Conservation (phyloP, 2,888 invertebrate genomes). For the Tolmerus cingulatus region DNA sequence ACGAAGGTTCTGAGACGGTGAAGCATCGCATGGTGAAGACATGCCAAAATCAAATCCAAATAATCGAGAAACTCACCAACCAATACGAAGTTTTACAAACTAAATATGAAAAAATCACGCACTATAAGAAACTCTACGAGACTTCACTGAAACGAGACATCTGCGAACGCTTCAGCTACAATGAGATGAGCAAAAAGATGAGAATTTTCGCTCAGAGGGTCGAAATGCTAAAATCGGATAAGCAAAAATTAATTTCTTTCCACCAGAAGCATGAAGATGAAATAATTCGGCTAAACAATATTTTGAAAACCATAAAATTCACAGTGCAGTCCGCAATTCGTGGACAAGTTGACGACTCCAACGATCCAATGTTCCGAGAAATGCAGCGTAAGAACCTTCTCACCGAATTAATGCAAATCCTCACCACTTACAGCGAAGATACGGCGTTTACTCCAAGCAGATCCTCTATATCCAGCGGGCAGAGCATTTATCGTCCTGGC, state of each 20-base stretch:
- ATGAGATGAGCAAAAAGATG: constrained; percentile 64
- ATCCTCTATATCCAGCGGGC: constrained; percentile 56
- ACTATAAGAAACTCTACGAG: constrained; percentile 62
- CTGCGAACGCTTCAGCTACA: constrained; percentile 61
- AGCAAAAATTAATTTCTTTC: constrained; percentile 53
- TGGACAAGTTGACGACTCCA: constrained; percentile 53
- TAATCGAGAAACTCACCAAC: constrained; percentile 70
- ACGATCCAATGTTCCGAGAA: constrained; percentile 65
- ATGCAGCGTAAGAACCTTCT: constrained; percentile 68
- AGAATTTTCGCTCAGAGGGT: constrained; percentile 62
- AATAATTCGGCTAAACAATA: constrained; percentile 64
- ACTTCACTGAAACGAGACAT: constrained; percentile 62
- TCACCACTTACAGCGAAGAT: constrained; percentile 55
- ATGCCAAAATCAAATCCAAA: constrained; percentile 68
- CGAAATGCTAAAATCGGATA: constrained; percentile 56
- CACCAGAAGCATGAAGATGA: constrained; percentile 67
- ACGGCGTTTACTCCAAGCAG: constrained; percentile 57
- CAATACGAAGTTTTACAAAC: constrained; percentile 67
- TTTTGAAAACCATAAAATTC: constrained; percentile 70
- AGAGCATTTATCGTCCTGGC: constrained; percentile 65
- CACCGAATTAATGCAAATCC: constrained; percentile 63
- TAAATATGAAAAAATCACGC: constrained; percentile 62
- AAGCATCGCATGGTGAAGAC: constrained; percentile 66
- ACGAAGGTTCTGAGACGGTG: constrained; percentile 65
- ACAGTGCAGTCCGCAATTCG: constrained; percentile 70